Conservation (phyloP, 2,888 invertebrate genomes). For the Synanthedon andrenaeformis region DNA sequence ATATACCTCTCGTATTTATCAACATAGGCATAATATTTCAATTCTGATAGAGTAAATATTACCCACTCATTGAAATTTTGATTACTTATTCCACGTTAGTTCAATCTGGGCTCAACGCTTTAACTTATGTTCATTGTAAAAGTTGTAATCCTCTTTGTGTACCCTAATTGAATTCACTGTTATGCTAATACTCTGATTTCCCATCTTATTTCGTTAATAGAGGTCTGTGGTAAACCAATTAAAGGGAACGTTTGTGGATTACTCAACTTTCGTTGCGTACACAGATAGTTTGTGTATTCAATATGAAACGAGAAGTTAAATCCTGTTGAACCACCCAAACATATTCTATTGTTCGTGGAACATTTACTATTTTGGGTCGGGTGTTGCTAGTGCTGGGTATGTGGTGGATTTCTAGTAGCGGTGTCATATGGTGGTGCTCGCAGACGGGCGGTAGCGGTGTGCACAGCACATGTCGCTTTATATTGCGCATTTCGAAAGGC, state of each 20-base stretch:
- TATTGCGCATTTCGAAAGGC: slow-evolving; percentile 44
- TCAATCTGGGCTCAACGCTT: slow-evolving; percentile 49
- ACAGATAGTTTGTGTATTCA: slow-evolving; percentile 49
- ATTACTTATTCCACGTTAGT: slow-evolving; percentile 57
- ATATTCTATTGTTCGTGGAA: slow-evolving; percentile 17
- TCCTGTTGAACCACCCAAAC: slow-evolving; percentile 27
- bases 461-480: slow-evolving; percentile 33
- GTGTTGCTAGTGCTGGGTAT: no score
- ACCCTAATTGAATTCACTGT: slow-evolving; percentile 69
- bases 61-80: slow-evolving; percentile 52
- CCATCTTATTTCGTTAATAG: slow-evolving; percentile 71
- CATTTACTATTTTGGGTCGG: slow-evolving; percentile 17
- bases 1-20: not conserved
- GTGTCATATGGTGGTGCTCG: not conserved
- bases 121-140: slow-evolving; percentile 67
- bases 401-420: no score
- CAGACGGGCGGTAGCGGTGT: slow-evolving; percentile 24
- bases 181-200: slow-evolving; percentile 71
- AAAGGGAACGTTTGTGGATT: slow-evolving; percentile 65
- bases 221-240: slow-evolving; percentile 68
- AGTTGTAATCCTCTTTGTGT: slow-evolving; percentile 71
- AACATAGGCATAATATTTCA: slow-evolving; percentile 21
- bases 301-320: slow-evolving; percentile 39
- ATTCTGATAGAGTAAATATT: slow-evolving; percentile 23
- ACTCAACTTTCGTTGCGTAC: slow-evolving; percentile 50